Evolutionary conservation across 2,888 invertebrate genomes (phyloP), one percentile per base, ranked within the genome.

Genomic region (Synanthedon tipuliformis): DNA sequence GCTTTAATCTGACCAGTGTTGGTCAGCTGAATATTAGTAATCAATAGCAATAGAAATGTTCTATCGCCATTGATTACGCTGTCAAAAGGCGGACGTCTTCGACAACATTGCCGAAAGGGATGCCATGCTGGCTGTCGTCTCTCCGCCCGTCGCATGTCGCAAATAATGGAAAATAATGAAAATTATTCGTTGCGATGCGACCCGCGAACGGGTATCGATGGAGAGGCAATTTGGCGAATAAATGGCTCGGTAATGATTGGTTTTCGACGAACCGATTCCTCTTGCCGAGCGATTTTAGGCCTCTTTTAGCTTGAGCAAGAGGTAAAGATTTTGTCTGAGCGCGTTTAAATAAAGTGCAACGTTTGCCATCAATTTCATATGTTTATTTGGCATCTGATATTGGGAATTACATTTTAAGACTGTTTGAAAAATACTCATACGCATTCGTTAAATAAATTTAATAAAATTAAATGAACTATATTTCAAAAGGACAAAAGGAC

Each of bases 221-320:
- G 69, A 71, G 69, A 71, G 71, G 73, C 77, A 80, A 78, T 81
- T 79, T 76, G 69, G 65, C 65, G 72, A 77, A 76, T 76, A 78
- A 79, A 75, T 73, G 73, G 66, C 61, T 57, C 61, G 62, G 60
- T 66, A 64, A 66, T 65, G 59, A 68, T 68, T 60, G 64, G 58
- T 56, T 61, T 53, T 13, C 50, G 12, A 12, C 50, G 50, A 45
- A 49, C 16, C 49, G 49, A 18, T 49, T 49, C 49, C 15, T 15
- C 49, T 49, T 49, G 49, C 16, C 23, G 23, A 16, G 49, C 49
- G 23, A 49, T 49, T 49, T 16, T 16, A 13, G 16, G 49, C 23
- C 7, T 23, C 23, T 16, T 49, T 49, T 16, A 23, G 16, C 8
- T 18, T 49, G 23, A 49, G 16, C 49, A 12, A n/a, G 45, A 11